These are phyloP conservation scores for Ceriagrion tenellum DNA, from an alignment of 2,888 invertebrate genomes.

Conservation along the genomic window DNA sequence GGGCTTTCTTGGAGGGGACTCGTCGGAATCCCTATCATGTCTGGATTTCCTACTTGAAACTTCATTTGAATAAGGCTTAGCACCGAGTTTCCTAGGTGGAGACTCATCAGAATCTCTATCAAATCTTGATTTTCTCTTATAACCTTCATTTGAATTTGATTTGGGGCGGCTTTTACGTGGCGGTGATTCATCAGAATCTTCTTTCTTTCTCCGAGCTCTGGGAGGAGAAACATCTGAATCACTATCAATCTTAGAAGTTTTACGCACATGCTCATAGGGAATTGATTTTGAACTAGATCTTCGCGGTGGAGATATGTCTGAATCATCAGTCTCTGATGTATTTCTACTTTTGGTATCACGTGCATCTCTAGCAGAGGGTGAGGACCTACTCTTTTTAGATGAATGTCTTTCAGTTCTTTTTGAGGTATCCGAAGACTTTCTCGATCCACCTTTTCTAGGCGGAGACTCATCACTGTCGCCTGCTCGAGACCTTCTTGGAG, in stretches of 20 bases:
- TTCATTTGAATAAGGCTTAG: constrained; percentile 70
- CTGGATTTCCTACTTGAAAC: constrained; percentile 71
- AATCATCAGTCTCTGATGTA: constrained; percentile 71
- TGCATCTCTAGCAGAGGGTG: constrained; percentile 69
- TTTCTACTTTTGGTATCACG: constrained; percentile 66
- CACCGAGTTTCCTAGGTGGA: constrained; percentile 71
- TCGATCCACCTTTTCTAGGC: constrained; percentile 73
- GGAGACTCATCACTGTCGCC: constrained; percentile 76
- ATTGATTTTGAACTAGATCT: constrained; percentile 68
- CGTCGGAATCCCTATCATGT: constrained; percentile 70
- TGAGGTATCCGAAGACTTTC: neutral
- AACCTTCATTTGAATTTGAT: constrained; percentile 71
- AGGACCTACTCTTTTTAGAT: constrained; percentile 69
- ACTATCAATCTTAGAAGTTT: constrained; percentile 70
- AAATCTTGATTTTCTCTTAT: constrained; percentile 68
- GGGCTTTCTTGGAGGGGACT: constrained; percentile 70
- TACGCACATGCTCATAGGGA: constrained; percentile 71
- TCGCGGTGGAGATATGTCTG: constrained; percentile 73
- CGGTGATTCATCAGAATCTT: constrained; percentile 73
- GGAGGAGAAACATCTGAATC: constrained; percentile 75
- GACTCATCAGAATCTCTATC: constrained; percentile 73
- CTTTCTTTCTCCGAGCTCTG: constrained; percentile 71
- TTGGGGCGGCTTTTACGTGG: constrained; percentile 70
- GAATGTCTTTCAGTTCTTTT: neutral
- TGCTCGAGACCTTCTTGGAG: constrained; percentile 73